phyloP scores from a whole-genome alignment of 2,888 invertebrate species.

The Brenthis ino region DNA sequence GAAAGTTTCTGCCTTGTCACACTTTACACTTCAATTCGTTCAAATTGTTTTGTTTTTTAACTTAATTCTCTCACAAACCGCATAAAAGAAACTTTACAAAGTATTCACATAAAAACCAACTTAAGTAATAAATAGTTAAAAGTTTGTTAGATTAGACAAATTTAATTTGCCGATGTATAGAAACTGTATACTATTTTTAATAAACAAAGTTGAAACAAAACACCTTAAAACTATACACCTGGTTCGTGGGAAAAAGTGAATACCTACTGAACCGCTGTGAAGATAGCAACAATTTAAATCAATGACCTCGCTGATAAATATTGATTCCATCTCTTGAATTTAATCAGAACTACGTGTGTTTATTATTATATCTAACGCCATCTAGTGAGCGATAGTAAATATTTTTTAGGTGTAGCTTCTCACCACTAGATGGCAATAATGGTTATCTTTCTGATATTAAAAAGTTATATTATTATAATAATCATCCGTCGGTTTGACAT shows the following conservation, averaged over 20 bases:
- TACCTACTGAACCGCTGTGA: constrained; percentile 40
- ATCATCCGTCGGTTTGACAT: too few species aligned
- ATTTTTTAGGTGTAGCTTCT: constrained; percentile 37
- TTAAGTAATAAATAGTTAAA: neutral
- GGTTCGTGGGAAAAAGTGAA: constrained; percentile 38
- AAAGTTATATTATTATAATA: neutral
- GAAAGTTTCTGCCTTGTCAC: constrained; percentile 71
- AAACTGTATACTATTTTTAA: constrained; percentile 3
- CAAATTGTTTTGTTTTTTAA: constrained; percentile 38
- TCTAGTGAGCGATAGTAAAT: constrained; percentile 23
- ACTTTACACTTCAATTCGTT: constrained; percentile 53
- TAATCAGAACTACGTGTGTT: constrained; percentile 7
- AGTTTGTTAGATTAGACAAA: neutral
- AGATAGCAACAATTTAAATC: constrained; percentile 40
- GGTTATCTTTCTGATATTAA: neutral
- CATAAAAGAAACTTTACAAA: constrained; percentile 9
- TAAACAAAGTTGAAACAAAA: constrained; percentile 18
- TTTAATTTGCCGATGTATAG: neutral
- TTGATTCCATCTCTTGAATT: constrained; percentile 44
- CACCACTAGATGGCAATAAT: constrained; percentile 48
- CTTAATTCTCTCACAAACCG: constrained; percentile 16
- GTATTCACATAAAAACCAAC: constrained; percentile 1
- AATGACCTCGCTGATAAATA: constrained; percentile 41
- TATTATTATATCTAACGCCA: neutral
- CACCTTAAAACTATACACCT: constrained; percentile 36